Percentiles rank a stretch among this genome's conserved stretches.
These are phyloP conservation scores for Actias luna DNA, from an alignment of 2,888 invertebrate genomes.

Conservation along the genomic window DNA sequence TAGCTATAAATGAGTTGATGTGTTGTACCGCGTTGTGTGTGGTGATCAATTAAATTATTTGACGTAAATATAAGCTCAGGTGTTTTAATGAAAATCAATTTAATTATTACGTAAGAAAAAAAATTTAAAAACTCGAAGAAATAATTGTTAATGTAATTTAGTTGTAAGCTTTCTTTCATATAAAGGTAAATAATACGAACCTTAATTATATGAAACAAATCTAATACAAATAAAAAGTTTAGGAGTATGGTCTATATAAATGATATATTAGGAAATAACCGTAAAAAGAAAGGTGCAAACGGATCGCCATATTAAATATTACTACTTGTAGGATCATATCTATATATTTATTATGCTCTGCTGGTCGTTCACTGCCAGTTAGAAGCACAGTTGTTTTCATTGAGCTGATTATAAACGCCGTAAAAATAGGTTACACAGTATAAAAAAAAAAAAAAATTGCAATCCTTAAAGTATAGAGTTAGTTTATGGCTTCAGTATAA, in stretches of 20 bases:
- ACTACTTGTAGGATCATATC: slow-evolving; percentile 25
- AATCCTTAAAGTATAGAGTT: background rate
- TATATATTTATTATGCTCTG: background rate
- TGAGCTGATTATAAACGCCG: background rate
- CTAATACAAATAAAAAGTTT: slow-evolving; percentile 48
- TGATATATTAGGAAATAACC: slow-evolving; percentile 44
- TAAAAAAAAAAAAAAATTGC: background rate
- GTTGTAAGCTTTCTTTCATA: slow-evolving; percentile 17
- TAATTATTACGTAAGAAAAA: background rate
- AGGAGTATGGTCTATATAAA: slow-evolving; percentile 42
- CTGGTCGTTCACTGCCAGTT: background rate
- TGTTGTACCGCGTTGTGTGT: slow-evolving; percentile 5
- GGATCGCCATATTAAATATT: slow-evolving; percentile 32
- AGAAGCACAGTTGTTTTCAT: background rate
- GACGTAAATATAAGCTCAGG: background rate
- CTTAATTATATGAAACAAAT: slow-evolving; percentile 41
- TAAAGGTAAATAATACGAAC: slow-evolving; percentile 38
- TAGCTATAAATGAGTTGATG: slow-evolving; percentile 14
- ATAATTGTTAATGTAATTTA: background rate
- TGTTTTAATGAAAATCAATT: background rate
- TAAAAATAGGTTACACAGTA: background rate
- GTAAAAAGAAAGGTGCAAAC: slow-evolving; percentile 46
- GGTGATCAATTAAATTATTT: background rate
- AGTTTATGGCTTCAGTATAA: background rate
- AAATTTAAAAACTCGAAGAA: background rate